phyloP scores from a whole-genome alignment of 2,888 invertebrate species.

The Cheilosia vulpina region DNA sequence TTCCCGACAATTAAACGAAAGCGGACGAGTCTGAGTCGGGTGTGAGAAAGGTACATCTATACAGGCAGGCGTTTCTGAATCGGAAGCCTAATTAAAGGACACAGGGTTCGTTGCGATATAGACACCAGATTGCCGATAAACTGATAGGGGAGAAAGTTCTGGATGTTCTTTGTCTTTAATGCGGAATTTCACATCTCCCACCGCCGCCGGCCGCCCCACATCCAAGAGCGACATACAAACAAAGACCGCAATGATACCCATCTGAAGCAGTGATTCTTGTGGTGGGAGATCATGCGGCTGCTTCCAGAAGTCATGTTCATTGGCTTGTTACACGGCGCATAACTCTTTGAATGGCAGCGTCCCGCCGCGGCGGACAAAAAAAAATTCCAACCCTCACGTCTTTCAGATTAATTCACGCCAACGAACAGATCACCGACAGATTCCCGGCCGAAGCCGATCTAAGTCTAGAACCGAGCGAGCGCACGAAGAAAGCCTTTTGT shows the following conservation, averaged over 20 bases:
- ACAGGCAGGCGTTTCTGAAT: neutral
- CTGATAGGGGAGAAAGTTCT: neutral
- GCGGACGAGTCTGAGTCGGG: neutral
- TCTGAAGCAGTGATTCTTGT: slow-evolving; percentile 37
- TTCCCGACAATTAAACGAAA: slow-evolving; percentile 39
- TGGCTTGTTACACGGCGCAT: slow-evolving; percentile 67
- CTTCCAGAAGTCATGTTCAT: slow-evolving; percentile 68
- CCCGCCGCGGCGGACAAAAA: neutral
- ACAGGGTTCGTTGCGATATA: neutral
- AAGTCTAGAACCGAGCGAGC: slow-evolving; percentile 36
- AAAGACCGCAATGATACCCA: slow-evolving; percentile 28
- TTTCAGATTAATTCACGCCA: slow-evolving; percentile 72
- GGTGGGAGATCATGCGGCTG: slow-evolving; percentile 36
- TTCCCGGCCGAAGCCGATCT: slow-evolving; percentile 8
- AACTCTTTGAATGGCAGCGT: slow-evolving; percentile 57
- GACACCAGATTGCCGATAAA: slow-evolving; percentile 10
- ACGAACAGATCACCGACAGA: slow-evolving; percentile 33
- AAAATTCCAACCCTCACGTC: slow-evolving; percentile 23
- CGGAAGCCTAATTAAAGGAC: slow-evolving; percentile 19
- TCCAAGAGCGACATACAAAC: neutral
- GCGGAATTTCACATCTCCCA: neutral
- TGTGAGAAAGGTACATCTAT: slow-evolving; percentile 14
- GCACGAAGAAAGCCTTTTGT: slow-evolving; percentile 64
- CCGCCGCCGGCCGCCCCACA: neutral
- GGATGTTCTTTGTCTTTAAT: neutral